phyloP scores from a whole-genome alignment of 1,140 invertebrate species.

The Heliconius eleuchia region DNA sequence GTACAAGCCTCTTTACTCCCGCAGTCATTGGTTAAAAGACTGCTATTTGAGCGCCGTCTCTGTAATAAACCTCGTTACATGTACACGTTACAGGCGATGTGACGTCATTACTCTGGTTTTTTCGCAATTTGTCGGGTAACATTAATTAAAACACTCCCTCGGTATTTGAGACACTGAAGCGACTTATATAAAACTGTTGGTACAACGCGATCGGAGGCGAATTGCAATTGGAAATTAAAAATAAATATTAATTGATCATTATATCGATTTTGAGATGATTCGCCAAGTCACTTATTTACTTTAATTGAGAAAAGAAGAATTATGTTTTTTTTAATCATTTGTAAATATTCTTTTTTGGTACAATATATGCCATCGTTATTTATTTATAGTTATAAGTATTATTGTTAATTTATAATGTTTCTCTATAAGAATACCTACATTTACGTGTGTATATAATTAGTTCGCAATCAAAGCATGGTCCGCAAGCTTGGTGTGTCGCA shows the following conservation, averaged over 20 bases:
- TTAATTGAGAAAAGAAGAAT: too few relatives aligned
- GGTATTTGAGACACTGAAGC: constrained; percentile 70
- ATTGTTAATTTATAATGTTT: neutral
- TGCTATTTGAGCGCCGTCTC: constrained; percentile 55
- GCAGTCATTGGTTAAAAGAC: constrained; percentile 65
- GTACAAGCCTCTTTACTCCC: constrained; percentile 67
- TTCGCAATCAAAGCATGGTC: constrained; percentile 16
- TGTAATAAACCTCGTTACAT: constrained; percentile 68
- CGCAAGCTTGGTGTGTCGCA: constrained; percentile 53
- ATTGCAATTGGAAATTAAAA: neutral
- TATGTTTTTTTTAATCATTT: too few relatives aligned
- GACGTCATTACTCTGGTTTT: constrained; percentile 72
- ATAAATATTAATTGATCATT: too few relatives aligned
- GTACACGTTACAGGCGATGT: constrained; percentile 54
- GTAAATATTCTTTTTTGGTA: too few relatives aligned
- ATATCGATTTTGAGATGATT: too few relatives aligned
- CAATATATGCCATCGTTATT: too few relatives aligned
- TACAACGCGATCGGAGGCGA: constrained; percentile 41
- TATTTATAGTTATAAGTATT: too few relatives aligned
- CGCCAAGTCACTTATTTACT: too few relatives aligned
- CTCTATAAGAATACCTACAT: too few relatives aligned
- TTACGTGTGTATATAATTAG: neutral
- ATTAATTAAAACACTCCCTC: constrained; percentile 76
- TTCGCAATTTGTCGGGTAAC: constrained; percentile 70
- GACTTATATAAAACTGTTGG: constrained; percentile 48